Conservation (phyloP, 2,797 vertebrate species). For the Centropyge bicolor region DNA sequence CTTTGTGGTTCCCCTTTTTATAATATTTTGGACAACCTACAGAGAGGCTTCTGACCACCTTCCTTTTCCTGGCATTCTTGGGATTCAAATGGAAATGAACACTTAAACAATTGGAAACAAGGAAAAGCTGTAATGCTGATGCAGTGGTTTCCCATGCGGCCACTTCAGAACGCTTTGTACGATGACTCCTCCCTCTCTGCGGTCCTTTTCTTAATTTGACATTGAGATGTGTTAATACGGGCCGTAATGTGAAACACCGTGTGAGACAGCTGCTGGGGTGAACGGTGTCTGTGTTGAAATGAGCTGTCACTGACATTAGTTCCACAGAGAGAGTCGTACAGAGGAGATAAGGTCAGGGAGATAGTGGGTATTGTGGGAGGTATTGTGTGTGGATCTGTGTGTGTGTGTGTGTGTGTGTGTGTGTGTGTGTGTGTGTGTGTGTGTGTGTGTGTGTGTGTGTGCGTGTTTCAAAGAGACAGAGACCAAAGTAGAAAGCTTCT, state of each 20-base stretch:
- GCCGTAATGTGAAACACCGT: constrained; percentile 39
- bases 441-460: constrained; percentile 13
- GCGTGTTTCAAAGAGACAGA: constrained; percentile 18
- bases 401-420: constrained; percentile 9
- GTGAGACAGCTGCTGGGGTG: constrained; percentile 51
- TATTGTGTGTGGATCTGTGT: constrained; percentile 30
- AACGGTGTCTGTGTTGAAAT: constrained; percentile 51
- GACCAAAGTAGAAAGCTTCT: constrained; percentile 47
- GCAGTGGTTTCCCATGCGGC: neutral
- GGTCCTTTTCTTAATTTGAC: constrained; percentile 59
- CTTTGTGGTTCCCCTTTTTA: neutral
- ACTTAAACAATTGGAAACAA: neutral
- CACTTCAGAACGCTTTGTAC: neutral
- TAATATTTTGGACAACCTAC: neutral
- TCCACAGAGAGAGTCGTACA: constrained; percentile 45
- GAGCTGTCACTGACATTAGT: constrained; percentile 61
- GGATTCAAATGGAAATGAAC: no score
- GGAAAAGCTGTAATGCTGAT: neutral
- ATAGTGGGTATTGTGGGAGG: constrained; percentile 48
- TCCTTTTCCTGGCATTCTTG: neutral
- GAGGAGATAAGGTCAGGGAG: constrained; percentile 72
- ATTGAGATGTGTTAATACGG: constrained; percentile 56
- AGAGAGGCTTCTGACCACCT: neutral
- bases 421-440: constrained; percentile 5
- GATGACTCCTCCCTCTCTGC: neutral